Evolutionary conservation across 2,113 vertebrate species (phyloP).

Genomic region (Mormyrus iriodes): DNA sequence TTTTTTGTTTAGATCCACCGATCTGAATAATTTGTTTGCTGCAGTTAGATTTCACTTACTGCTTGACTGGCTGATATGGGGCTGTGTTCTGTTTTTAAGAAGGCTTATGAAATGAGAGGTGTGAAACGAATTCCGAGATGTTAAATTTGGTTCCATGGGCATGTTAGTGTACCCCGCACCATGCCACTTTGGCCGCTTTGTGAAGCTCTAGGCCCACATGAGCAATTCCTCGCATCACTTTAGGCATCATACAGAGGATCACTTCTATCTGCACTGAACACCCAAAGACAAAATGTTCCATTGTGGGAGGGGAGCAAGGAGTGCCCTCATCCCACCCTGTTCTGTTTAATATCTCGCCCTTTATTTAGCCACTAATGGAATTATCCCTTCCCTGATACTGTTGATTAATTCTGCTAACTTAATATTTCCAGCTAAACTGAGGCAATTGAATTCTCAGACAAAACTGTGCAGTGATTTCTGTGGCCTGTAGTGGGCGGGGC

Average conservation of each 20-base stretch:
- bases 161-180: background rate
- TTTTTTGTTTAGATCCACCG: background rate
- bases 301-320: background rate
- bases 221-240: background rate
- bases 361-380: background rate
- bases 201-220: background rate
- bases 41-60: background rate
- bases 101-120: background rate
- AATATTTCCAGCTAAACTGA: constrained; percentile 4
- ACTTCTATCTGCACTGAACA: background rate
- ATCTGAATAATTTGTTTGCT: background rate
- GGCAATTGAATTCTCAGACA: background rate
- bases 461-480: background rate
- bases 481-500: background rate
- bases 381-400: background rate
- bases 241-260: background rate
- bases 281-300: background rate
- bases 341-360: background rate
- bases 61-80: background rate
- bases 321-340: background rate
- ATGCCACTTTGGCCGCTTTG: background rate
- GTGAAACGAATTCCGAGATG: background rate
- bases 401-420: constrained; percentile 3
- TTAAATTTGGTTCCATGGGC: background rate
- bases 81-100: background rate